A percentile compares a stretch with the other conserved stretches of the same genome.
Evolutionary conservation across 2,797 vertebrate species (phyloP).

Genomic region (Enoplosus armatus): DNA sequence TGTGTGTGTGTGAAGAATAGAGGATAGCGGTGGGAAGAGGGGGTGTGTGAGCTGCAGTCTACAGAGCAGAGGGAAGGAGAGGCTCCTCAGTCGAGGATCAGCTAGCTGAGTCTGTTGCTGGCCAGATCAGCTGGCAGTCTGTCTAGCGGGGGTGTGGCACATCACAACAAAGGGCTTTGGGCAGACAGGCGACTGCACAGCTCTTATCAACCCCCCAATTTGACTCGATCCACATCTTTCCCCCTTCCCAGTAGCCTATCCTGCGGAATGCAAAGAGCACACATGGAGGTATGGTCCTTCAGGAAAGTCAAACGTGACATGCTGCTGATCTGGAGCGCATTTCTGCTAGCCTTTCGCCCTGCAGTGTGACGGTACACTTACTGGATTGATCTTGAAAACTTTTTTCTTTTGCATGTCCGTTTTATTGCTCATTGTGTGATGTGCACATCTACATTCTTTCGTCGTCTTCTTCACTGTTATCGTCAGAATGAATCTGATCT

Average conservation of each 20-base stretch:
- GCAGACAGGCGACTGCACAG: slow-evolving; percentile 82
- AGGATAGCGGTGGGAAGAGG: slow-evolving; percentile 12
- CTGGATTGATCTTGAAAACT: slow-evolving; percentile 58
- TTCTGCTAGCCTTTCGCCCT: not conserved
- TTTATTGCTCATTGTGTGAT: slow-evolving; percentile 2
- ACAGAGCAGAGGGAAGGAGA: slow-evolving; percentile 52
- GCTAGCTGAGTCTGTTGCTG: slow-evolving; percentile 92
- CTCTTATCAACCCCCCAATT: slow-evolving; percentile 78
- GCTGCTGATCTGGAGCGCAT: slow-evolving; percentile 35
- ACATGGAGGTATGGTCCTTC: slow-evolving; percentile 51
- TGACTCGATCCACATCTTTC: slow-evolving; percentile 59
- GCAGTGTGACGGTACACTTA: slow-evolving; percentile 38
- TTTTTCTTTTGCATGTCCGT: slow-evolving; percentile 53
- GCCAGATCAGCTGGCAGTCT: slow-evolving; percentile 91
- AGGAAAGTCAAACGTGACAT: slow-evolving; percentile 50
- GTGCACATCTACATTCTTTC: too few species aligned
- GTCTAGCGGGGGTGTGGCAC: slow-evolving; percentile 88
- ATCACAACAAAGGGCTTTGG: slow-evolving; percentile 90
- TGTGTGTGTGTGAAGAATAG: not conserved
- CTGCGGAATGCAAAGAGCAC: slow-evolving; percentile 69
- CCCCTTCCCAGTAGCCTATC: slow-evolving; percentile 22
- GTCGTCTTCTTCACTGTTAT: too few species aligned
- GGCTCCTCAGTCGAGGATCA: slow-evolving; percentile 83
- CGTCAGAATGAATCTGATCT: slow-evolving; percentile 32
- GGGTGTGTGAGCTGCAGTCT: slow-evolving; percentile 53